Percentiles rank a stretch among this genome's conserved stretches.
Evolutionary conservation across 2,888 invertebrate genomes (phyloP).

Genomic region (Orgyia antiqua): DNA sequence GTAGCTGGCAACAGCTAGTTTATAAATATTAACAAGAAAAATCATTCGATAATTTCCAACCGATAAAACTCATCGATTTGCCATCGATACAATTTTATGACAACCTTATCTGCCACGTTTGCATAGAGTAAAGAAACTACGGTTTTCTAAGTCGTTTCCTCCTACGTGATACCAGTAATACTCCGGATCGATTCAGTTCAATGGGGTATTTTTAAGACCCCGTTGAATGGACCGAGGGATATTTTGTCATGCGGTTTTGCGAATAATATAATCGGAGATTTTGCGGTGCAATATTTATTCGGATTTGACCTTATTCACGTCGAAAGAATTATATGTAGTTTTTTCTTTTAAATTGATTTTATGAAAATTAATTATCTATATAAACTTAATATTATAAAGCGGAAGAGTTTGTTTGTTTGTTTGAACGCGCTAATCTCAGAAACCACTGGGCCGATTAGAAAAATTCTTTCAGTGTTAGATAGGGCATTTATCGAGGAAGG

Average conservation of each 20-base stretch:
- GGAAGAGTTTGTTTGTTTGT: no score
- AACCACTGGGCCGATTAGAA: no score
- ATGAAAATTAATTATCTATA: no score
- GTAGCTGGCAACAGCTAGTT: background rate
- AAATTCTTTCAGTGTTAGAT: no score
- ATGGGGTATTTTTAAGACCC: conserved; percentile 15
- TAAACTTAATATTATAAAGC: no score
- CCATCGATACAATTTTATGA: conserved; percentile 28
- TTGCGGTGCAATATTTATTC: background rate
- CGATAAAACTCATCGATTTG: conserved; percentile 15
- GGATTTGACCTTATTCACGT: no score
- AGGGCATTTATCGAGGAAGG: no score
- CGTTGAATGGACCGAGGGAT: background rate
- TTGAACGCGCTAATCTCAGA: no score
- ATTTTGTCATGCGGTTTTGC: conserved; percentile 1
- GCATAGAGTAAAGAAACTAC: conserved; percentile 18
- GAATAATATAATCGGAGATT: background rate
- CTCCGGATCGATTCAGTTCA: conserved; percentile 14
- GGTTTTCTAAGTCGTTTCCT: conserved; percentile 28
- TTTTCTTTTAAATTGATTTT: no score
- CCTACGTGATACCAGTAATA: conserved; percentile 15
- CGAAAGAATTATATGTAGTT: no score
- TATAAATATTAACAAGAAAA: conserved; percentile 4
- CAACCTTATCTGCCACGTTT: conserved; percentile 24
- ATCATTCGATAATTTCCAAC: conserved; percentile 27